Evolutionary conservation across 2,797 vertebrate species (phyloP).

Genomic region (Phoxinus dragarum): DNA sequence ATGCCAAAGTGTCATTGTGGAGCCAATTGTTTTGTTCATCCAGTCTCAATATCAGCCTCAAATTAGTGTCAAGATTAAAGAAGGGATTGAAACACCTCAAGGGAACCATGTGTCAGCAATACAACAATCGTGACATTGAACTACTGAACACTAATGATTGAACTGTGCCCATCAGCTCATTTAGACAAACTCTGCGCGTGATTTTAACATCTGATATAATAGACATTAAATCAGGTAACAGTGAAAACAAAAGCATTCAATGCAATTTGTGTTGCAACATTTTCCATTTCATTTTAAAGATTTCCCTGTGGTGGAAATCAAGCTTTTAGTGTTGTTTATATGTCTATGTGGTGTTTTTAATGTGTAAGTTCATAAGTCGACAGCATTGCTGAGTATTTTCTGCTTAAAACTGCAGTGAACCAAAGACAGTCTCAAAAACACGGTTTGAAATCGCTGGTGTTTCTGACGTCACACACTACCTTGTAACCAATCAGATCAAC

Average conservation of each 20-base stretch:
- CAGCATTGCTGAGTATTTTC: too few species aligned
- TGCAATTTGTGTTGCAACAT: not conserved
- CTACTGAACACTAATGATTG: not conserved
- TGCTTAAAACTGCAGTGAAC: too few species aligned
- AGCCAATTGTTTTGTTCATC: constrained; percentile 14
- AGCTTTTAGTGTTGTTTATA: too few species aligned
- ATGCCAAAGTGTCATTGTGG: not conserved
- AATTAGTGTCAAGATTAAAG: constrained; percentile 3
- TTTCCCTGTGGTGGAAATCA: too few species aligned
- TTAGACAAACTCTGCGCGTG: not conserved
- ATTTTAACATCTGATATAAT: not conserved
- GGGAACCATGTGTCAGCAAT: not conserved
- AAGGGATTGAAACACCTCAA: not conserved
- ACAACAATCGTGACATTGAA: not conserved
- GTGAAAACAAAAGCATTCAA: not conserved
- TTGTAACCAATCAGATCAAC: too few species aligned
- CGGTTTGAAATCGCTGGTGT: too few species aligned
- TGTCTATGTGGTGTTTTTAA: too few species aligned
- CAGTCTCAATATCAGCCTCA: constrained; percentile 8
- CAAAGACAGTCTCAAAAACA: too few species aligned
- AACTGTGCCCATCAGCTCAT: not conserved
- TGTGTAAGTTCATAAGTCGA: too few species aligned
- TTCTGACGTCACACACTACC: too few species aligned
- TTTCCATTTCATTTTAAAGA: not conserved
- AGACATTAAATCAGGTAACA: not conserved